Evolutionary conservation across 2,797 vertebrate species (phyloP), one percentile per base, ranked within the genome.

Genomic region (Lacerta viridis): DNA sequence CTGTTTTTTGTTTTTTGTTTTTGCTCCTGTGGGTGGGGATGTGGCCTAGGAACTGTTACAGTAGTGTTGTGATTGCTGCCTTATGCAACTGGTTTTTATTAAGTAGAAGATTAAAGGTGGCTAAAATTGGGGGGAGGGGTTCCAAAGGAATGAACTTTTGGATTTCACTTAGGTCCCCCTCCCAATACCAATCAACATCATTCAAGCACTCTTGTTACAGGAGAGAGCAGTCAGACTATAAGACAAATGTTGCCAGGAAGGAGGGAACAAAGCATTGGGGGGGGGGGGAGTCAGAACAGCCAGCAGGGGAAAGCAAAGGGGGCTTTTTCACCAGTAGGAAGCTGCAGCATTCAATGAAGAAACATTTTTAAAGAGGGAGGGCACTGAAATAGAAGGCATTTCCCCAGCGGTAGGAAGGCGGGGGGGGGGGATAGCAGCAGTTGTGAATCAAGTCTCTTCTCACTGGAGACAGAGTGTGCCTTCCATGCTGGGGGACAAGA

Each of bases 361-460:
- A 68, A 68, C 4, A 15, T 17, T 33, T 43, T 7, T 43, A 33
- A 39, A 25, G 7, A 23, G 75, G n/a, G 64, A 7, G 1, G 64
- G 50, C 9, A 3, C 39, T 18, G 55, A 64, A 59, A 59, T 29
- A 68, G 43, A 76, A n/a, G 83, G 25, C 15, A 33, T 43, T 10
- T 7, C 5, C 25, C 41, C 77, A 23, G 68, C 39, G 5, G 11
- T 5, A 33, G 36, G 13, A 18, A 71, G 69, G 27, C 29, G 15
- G 5, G 27, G 69, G 27, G 33, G n/a, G 7, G 3, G 3, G 13
- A 15, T 36, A 76, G 69, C 71, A 69, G 66, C 3, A 74, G 79
- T 86, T 75, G 36, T 27, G 55, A 69, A 46, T 64, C 20, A 77
- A 85, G 66, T 80, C 66, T 80, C 84, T 86, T 93, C 86, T 61